A percentile compares a stretch with the other conserved stretches of the same genome.
Evolutionary conservation across 2,797 vertebrate species (phyloP).

Genomic region (Tokudaia muenninki): DNA sequence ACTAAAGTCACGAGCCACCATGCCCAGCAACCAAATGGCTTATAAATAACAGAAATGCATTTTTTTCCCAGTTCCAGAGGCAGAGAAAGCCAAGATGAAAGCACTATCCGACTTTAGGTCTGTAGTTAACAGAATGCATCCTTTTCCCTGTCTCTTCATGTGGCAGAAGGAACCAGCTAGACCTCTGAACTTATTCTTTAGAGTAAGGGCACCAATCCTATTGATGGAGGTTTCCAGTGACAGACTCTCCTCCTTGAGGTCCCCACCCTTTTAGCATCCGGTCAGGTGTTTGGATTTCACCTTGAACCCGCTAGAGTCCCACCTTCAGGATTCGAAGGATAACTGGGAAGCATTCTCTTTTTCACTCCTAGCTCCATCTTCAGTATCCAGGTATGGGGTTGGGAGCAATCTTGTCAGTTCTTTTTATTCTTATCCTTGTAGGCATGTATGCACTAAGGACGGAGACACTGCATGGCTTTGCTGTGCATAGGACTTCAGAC

Average conservation of each 20-base stretch:
- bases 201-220: not conserved
- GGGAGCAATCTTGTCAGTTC: not conserved
- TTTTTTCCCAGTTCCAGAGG: not conserved
- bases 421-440: constrained; percentile 38
- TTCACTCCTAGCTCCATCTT: not conserved
- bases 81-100: not conserved
- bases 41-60: not conserved
- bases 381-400: not conserved
- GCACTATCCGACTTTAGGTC: no score
- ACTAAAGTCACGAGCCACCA: not conserved
- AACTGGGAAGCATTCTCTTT: not conserved
- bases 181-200: not conserved
- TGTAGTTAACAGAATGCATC: not conserved
- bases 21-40: not conserved
- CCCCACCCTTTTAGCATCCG: not conserved
- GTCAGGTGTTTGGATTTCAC: not conserved
- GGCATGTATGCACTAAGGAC: not conserved
- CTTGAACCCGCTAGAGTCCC: not conserved
- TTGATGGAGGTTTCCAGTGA: not conserved
- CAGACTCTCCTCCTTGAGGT: no score
- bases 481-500: not conserved
- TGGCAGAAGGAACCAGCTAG: no score
- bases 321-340: not conserved
- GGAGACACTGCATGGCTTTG: not conserved
- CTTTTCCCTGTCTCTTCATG: not conserved